Base-by-base conservation (phyloP, 2,113 vertebrate genomes). In the Colius striatus region DNA sequence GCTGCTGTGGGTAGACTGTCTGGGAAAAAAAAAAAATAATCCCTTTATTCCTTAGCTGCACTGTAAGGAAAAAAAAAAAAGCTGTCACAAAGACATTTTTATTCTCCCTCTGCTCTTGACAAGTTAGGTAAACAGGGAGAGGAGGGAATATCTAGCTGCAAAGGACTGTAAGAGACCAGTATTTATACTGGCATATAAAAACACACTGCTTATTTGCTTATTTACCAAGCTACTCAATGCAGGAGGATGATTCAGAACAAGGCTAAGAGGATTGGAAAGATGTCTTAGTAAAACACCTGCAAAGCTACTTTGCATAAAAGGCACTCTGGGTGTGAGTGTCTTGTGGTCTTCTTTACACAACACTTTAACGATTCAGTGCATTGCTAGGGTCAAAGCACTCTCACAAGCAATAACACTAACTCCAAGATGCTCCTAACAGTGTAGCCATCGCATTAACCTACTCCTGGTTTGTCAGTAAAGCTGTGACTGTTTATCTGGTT, bases 71-170 rank as follows among this genome's bases (percentile, higher is more conserved):
- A 12, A 57, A 34, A 68, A 77, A 94, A 88, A 50, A 51, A 30
- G 12, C 72, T 88, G 36, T 54, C 73, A 77, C 71, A 80, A 82
- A 88, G 47, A 62, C 58, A 73, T 82, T 85, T 90, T 83, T 85
- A 77, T 85, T 87, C 85, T 93, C 38, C 32, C 29, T 86, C 62
- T 95, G 74, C 75, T 92, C 76, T 83, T 71, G 77, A 92, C 84
- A 90, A 91, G 81, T 55, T 75, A 94, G 84, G 95, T 94, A 94
- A 96, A 95, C 66, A 86, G 70, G 75, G 73, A 88, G 38, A 66
- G 75, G 73, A 88, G 38, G 72, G 63, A 88, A 57, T 67, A 68
- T 48, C 50, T 78, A 63, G 62, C 67, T 75, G 90, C 75, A 76
- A 70, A 90, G 62, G 41, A 75, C 22, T 47, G 38, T 20, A 54